Conservation (phyloP, 2,113 vertebrate genomes). For the Pterophyllum scalare region DNA sequence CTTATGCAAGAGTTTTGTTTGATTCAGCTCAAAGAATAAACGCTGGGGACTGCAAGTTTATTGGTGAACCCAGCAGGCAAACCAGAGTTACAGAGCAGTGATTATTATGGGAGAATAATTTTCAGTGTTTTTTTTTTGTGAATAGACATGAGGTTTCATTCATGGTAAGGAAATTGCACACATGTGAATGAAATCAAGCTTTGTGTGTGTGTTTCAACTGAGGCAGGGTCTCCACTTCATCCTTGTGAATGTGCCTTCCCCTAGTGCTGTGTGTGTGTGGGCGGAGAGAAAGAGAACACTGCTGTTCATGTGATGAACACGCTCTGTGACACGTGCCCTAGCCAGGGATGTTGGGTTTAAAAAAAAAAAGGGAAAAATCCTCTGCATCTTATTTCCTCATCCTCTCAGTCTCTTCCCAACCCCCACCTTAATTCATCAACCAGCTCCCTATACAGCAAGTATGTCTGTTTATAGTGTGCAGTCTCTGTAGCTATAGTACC, state of each 20-base stretch:
- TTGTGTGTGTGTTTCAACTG: constrained; percentile 1
- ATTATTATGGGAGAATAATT: neutral
- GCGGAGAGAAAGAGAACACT: constrained; percentile 19
- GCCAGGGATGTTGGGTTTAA: constrained; percentile 70
- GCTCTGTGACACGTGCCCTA: constrained; percentile 73
- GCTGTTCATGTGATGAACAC: constrained; percentile 76
- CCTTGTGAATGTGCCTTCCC: constrained; percentile 71
- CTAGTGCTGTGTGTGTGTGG: constrained; percentile 44
- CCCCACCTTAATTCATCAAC: neutral
- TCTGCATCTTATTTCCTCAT: constrained; percentile 47
- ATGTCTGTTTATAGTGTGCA: neutral
- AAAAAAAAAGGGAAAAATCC: constrained; percentile 2
- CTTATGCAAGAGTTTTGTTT: constrained; percentile 22
- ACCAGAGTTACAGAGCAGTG: neutral
- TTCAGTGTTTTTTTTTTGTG: constrained; percentile 45
- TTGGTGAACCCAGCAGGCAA: neutral
- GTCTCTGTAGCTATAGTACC: constrained; percentile 4
- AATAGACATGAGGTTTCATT: constrained; percentile 62
- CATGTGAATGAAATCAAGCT: constrained; percentile 61
- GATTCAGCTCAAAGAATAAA: constrained; percentile 3
- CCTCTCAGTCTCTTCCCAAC: neutral
- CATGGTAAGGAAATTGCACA: constrained; percentile 42
- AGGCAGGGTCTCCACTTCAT: constrained; percentile 50
- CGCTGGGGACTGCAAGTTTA: neutral
- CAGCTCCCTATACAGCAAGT: constrained; percentile 4